A percentile compares a stretch with the other conserved stretches of the same genome.
phyloP scores from a whole-genome alignment of 2,113 vertebrate species.

The Atractosteus spatula region DNA sequence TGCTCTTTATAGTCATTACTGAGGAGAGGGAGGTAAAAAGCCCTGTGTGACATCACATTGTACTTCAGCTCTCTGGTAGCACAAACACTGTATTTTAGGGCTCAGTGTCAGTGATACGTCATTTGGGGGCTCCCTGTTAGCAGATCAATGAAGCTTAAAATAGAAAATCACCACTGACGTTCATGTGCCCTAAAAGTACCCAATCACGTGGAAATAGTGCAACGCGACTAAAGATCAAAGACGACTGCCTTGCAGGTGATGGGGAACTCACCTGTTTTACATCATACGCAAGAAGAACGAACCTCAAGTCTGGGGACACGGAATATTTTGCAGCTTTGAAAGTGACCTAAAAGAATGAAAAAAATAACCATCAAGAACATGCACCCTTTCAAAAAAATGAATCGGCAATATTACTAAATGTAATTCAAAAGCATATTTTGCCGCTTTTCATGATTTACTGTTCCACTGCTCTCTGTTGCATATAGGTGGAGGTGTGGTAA shows the following conservation, averaged over 20 bases:
- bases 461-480: no score
- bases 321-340: conserved; percentile 92
- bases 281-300: conserved; percentile 92
- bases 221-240: background rate
- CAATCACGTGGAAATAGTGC: background rate
- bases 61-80: no score
- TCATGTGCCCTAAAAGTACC: conserved; percentile 3
- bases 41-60: no score
- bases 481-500: no score
- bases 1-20: no score
- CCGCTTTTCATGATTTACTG: no score
- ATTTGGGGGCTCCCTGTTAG: background rate
- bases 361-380: background rate
- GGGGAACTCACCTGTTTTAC: conserved; percentile 81
- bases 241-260: background rate
- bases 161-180: background rate
- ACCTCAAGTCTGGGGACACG: conserved; percentile 89
- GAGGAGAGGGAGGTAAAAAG: no score
- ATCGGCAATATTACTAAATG: no score
- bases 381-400: no score
- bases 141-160: conserved; percentile 10
- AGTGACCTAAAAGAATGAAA: conserved; percentile 68
- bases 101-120: background rate
- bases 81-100: no score
- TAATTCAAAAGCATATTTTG: no score